Evolutionary conservation across 2,113 vertebrate genomes (phyloP).

Genomic region (chimpanzee (Pan troglodytes)): DNA sequence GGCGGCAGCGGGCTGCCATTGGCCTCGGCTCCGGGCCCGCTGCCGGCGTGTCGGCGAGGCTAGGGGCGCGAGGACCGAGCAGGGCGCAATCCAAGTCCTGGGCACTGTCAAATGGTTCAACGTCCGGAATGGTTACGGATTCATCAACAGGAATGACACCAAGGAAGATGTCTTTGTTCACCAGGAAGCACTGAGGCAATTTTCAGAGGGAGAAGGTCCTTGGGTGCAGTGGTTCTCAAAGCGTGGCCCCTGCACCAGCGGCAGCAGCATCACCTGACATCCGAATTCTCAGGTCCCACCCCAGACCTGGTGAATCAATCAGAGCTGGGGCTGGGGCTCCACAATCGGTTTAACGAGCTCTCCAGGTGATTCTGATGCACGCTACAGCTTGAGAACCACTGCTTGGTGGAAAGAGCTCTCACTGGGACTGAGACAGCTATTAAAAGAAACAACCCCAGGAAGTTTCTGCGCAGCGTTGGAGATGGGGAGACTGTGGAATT

Average conservation of each 20-base stretch:
- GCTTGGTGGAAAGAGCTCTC: slow-evolving; percentile 46
- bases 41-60: slow-evolving; percentile 70
- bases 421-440: slow-evolving; percentile 54
- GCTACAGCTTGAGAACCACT: slow-evolving; percentile 63
- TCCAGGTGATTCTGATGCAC: slow-evolving; percentile 65
- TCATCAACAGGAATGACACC: slow-evolving; percentile 95
- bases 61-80: slow-evolving; percentile 70
- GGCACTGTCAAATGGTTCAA: slow-evolving; percentile 97
- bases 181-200: slow-evolving; percentile 75
- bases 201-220: slow-evolving; percentile 4
- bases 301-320: neutral
- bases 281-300: neutral
- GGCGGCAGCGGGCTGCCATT: slow-evolving; percentile 56
- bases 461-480: no score
- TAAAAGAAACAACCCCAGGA: no score
- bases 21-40: slow-evolving; percentile 39
- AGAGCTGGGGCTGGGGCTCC: neutral
- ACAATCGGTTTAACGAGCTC: neutral
- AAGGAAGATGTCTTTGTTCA: slow-evolving; percentile 96
- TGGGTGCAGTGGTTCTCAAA: slow-evolving; percentile 57
- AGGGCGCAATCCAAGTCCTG: slow-evolving; percentile 87
- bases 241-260: neutral
- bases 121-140: slow-evolving; percentile 94
- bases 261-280: slow-evolving; percentile 29
- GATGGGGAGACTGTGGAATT: no score